Base-by-base conservation (phyloP, 2,797 vertebrate genomes). In the Lycodopsis pacificus region DNA sequence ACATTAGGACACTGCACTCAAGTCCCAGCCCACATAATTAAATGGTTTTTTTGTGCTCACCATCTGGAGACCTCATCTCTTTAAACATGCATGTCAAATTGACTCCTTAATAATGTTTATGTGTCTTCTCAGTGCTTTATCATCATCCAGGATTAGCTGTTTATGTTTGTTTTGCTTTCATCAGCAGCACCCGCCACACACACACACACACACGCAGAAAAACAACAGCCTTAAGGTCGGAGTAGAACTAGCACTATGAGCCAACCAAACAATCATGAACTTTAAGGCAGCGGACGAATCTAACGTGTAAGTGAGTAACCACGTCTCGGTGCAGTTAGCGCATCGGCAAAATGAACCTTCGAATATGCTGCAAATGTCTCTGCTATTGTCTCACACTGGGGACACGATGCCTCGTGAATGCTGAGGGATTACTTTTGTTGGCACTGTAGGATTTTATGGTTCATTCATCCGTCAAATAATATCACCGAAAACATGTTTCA, bases 41-140 rank as follows among this genome's bases (percentile, higher is more conserved):
- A 95, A 94, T 92, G 91, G 86, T 88, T 88, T 89, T 74, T 84
- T 81, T 77, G 70, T 73, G 75, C 80, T 65, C 86, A 88, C 86
- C 91, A 94, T 93, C 92, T 89, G 86, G 89, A 90, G 93, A 93
- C 91, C 83, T 88, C 83, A 86, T 92, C 87, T 88, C 87, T 84
- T 90, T 89, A 87, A 91, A 93, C 88, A 86, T 80, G 88, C 87
- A 81, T 89, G 92, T 94, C 92, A 92, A 94, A 93, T 94, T 90
- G 89, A 93, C 91, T 93, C 89, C 86, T 85, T 92, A 88, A 95
- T 92, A 93, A 93, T 94, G 90, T 91, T 92, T 88, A 84, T 85
- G 81, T 92, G 89, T 92, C 88, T 81, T 90, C 83, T 87, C 89
- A 86, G 84, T 73, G 85, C 84, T 90, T 86, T 91, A 88, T 93